A percentile compares a stretch with the other conserved stretches of the same genome.
phyloP scores from a whole-genome alignment of 2,888 invertebrate species.

The Chrysotoxum bicinctum region DNA sequence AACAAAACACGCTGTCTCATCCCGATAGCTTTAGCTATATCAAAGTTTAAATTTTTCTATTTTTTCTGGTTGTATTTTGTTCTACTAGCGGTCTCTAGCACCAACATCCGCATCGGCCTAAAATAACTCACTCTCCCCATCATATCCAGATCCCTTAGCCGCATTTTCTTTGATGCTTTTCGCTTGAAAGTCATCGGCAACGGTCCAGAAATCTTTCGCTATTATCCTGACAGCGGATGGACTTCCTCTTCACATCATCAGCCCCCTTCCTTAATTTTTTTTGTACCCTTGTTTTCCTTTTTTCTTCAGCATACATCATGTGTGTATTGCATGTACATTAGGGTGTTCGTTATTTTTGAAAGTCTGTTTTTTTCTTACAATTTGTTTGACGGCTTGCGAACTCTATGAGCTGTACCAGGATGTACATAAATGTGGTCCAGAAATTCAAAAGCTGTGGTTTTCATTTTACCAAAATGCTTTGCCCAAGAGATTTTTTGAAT shows the following conservation, averaged over 20 bases:
- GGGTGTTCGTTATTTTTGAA: no score
- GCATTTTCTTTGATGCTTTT: conserved; percentile 71
- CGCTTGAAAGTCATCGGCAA: conserved; percentile 72
- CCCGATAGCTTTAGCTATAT: conserved; percentile 58
- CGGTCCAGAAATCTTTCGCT: conserved; percentile 73
- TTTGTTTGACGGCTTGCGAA: no score
- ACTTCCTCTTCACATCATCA: conserved; percentile 69
- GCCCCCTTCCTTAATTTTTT: conserved; percentile 22
- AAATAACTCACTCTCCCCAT: conserved; percentile 54
- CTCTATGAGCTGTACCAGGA: no score
- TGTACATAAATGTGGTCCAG: no score
- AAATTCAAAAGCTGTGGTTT: no score
- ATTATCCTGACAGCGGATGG: conserved; percentile 72
- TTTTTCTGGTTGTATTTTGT: conserved; percentile 26
- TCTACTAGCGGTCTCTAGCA: conserved; percentile 56
- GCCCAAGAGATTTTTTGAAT: no score
- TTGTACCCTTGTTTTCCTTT: conserved; percentile 26
- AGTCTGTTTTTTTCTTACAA: no score
- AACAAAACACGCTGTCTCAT: conserved; percentile 64
- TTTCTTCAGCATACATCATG: conserved; percentile 23
- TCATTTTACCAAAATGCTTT: no score
- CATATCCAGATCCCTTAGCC: conserved; percentile 62
- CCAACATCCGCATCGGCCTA: conserved; percentile 69
- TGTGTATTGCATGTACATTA: conserved; percentile 7
- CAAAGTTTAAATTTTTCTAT: conserved; percentile 38